phyloP scores from a whole-genome alignment of 2,797 vertebrate genomes.

The Spinus olivaceus region DNA sequence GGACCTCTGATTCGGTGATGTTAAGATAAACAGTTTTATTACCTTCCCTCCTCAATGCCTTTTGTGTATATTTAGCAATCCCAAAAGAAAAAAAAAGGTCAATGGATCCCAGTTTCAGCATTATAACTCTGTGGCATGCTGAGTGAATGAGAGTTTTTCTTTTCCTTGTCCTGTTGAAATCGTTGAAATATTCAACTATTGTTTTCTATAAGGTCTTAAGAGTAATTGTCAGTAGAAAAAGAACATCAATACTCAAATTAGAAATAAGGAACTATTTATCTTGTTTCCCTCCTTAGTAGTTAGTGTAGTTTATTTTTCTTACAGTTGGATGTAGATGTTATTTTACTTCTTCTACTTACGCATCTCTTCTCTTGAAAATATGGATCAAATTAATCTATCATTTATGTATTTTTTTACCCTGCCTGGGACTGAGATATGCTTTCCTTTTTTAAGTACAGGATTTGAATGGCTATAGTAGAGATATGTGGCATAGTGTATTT shows the following conservation, averaged over 20 bases:
- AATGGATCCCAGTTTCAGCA: background rate
- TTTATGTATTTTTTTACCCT: background rate
- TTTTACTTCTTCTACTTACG: background rate
- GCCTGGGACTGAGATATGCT: background rate
- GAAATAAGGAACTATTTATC: background rate
- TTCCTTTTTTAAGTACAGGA: background rate
- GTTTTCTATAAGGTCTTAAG: background rate
- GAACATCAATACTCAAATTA: background rate
- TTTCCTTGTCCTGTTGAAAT: background rate
- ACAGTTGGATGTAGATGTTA: background rate
- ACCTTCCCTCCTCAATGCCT: background rate
- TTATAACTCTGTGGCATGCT: background rate
- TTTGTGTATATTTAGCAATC: background rate
- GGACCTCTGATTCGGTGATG: background rate
- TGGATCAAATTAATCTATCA: background rate
- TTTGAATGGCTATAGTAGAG: background rate
- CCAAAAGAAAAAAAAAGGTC: background rate
- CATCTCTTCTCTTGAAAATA: background rate
- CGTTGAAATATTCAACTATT: background rate
- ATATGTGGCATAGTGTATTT: background rate
- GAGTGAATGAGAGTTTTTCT: rapidly evolving
- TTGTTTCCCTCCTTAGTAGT: background rate
- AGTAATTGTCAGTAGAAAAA: background rate
- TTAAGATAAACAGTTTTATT: background rate
- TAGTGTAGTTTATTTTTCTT: background rate